Conservation (phyloP, 2,113 vertebrate genomes). For the Nannobrachium achirus region DNA sequence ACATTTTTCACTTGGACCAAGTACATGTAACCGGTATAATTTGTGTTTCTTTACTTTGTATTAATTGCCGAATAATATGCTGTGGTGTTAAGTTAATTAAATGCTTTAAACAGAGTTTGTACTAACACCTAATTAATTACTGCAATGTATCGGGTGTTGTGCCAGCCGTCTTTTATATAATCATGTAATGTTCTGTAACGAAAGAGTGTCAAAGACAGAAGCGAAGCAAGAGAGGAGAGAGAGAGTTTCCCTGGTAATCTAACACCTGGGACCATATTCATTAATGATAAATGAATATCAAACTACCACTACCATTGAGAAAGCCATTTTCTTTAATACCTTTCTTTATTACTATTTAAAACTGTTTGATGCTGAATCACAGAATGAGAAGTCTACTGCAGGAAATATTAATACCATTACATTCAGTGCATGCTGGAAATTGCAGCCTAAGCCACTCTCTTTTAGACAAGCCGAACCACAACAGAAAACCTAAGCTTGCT, state of each 20-base stretch:
- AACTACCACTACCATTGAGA: conserved; percentile 26
- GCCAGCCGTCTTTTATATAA: neutral
- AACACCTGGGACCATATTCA: conserved; percentile 29
- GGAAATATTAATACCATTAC: neutral
- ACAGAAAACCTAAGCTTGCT: neutral
- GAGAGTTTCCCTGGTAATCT: conserved; percentile 15
- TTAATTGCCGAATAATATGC: neutral
- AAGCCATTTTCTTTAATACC: conserved; percentile 14
- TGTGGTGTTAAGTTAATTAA: neutral
- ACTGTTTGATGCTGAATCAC: neutral
- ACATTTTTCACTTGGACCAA: neutral
- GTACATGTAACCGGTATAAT: neutral
- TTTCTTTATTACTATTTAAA: neutral
- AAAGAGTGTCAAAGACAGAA: neutral
- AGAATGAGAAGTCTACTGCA: neutral
- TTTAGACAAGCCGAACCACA: neutral
- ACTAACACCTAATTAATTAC: no score
- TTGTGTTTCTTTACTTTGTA: neutral
- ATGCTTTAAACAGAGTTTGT: no score
- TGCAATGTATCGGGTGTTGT: neutral
- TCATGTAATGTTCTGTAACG: neutral
- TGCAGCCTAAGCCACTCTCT: neutral
- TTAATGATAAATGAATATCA: conserved; percentile 47
- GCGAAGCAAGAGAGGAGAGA: neutral
- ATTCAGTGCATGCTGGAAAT: no score